Conservation (phyloP, 2,797 vertebrate species). For the Lacerta viridis region DNA sequence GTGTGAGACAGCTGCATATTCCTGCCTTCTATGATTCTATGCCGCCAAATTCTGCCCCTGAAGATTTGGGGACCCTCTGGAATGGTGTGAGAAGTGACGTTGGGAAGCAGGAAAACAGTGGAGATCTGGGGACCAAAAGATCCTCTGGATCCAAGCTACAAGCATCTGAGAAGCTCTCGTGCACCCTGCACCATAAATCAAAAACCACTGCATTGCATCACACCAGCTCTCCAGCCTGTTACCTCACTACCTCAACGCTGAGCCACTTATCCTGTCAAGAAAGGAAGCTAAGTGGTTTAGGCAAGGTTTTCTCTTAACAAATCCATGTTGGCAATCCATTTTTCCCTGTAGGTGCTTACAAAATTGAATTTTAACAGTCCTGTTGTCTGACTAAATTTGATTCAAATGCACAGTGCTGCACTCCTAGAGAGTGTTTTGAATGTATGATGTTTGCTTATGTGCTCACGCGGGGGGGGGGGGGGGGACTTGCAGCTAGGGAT, state of each 20-base stretch:
- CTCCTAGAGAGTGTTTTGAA: background rate
- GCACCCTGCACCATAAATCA: too few species aligned
- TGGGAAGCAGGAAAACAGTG: background rate
- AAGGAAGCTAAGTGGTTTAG: conserved; percentile 21
- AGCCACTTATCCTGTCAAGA: conserved; percentile 19
- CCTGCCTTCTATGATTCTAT: too few species aligned
- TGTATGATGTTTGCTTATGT: background rate
- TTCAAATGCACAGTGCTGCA: background rate
- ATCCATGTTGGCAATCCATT: conserved; percentile 14
- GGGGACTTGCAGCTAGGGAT: background rate
- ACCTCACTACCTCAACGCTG: background rate
- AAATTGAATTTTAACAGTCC: conserved; percentile 26
- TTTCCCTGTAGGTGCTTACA: background rate
- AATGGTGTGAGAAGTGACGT: background rate
- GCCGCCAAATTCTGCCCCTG: too few species aligned
- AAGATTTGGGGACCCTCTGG: background rate
- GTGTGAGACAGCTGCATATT: too few species aligned
- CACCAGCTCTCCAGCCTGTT: too few species aligned
- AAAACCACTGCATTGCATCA: background rate
- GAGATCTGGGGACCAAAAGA: background rate
- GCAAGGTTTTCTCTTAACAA: conserved; percentile 15
- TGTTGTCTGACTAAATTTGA: conserved; percentile 21
- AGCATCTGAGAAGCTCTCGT: background rate
- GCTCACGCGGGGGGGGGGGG: background rate
- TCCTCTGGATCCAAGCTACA: background rate